Evolutionary conservation across 30 jellyfish, hydroid and myxozoan genomes (phyloP), one percentile per base, ranked within the genome.

Genomic region (Calvadosia cruxmelitensis): DNA sequence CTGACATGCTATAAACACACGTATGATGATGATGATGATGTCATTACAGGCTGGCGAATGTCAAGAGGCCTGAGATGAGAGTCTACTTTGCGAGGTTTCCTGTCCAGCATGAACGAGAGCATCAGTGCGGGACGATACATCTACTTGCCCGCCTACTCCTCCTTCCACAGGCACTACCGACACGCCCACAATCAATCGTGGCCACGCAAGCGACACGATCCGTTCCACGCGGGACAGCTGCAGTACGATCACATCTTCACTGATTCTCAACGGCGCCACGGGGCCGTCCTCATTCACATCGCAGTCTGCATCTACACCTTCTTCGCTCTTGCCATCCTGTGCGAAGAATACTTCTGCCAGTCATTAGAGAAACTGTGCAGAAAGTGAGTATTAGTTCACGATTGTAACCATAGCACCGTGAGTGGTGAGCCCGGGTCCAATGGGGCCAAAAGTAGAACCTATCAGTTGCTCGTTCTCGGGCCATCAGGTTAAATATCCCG

Each of bases 211-310:
- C 27, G 65, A 24, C 74, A 65, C 25, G 53, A 65, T 65, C 74
- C 74, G 12, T 65, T 65, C 25, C 74, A 65, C 30, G 74, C 74
- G 24, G 74, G 32, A 32, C 74, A 65, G 25, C 74, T 65, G 65
- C 74, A 65, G 25, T 65, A 65, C 25, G 74, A 65, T 65, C 74
- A 65, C 25, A 65, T 65, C 30, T 65, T 65, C 25, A 65, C 74
- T 12, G 74, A 65, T 26, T 27, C 27, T 5, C 74, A 65, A 30
- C 64, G 74, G 13, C 63, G 74, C 23, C 74, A 32, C 25, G 74
- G 74, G 20, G 74, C 74, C 3, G 74, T 65, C 12, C 64, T 65
- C 3, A 13, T 65, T 3, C 74, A 65, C 25, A 16, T 26, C 30
- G 64, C 20, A 3, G 20, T 65, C 63, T 65, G 74, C 30, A 12